phyloP scores from a whole-genome alignment of 2,888 invertebrate genomes.

The Epinotia bilunana region DNA sequence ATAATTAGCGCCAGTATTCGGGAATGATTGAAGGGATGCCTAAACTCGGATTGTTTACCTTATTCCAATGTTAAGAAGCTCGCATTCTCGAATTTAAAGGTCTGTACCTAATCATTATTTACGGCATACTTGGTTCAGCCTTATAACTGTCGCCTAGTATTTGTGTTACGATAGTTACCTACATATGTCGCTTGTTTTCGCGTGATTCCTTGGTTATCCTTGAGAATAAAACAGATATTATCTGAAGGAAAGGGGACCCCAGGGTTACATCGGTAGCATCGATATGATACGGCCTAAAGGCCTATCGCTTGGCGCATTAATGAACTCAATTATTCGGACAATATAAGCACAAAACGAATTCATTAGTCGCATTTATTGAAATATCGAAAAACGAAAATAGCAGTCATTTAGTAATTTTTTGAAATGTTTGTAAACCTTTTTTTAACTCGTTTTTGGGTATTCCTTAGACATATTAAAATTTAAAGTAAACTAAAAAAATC shows the following conservation, averaged over 20 bases:
- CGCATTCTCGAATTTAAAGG: slow-evolving; percentile 7
- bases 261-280: too few species aligned
- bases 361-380: not conserved
- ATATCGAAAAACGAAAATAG: too few species aligned
- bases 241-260: too few species aligned
- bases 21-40: not conserved
- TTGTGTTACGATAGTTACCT: not conserved
- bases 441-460: too few species aligned
- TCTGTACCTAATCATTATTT: not conserved
- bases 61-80: not conserved
- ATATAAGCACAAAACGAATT: not conserved
- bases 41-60: not conserved
- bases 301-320: not conserved
- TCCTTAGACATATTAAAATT: too few species aligned
- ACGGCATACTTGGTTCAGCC: slow-evolving; percentile 45
- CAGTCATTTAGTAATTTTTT: not conserved
- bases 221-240: not conserved
- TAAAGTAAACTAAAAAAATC: not conserved
- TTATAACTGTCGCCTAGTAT: slow-evolving; percentile 18
- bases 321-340: not conserved
- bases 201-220: not conserved
- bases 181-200: not conserved
- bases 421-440: too few species aligned
- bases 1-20: too few species aligned
- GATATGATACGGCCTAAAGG: not conserved